Percentiles rank a stretch among this genome's conserved stretches.
Evolutionary conservation across 2,888 invertebrate genomes (phyloP).

Genomic region (Machimus atricapillus): DNA sequence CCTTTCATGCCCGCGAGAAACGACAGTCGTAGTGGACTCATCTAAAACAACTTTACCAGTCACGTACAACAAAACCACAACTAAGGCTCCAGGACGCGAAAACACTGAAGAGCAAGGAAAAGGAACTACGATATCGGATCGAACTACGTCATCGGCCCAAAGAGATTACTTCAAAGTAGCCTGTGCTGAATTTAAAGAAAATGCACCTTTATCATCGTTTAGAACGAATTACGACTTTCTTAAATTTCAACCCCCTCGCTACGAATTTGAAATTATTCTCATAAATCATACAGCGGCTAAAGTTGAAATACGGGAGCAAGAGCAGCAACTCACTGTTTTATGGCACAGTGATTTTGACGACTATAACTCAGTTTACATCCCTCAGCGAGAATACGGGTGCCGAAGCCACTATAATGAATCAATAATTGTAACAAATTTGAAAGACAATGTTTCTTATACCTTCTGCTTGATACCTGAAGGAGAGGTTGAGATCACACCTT

Average conservation of each 20-base stretch:
- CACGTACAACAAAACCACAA: background rate
- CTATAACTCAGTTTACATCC: background rate
- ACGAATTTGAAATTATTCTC: constrained; percentile 52
- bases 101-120: background rate
- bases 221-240: constrained; percentile 43
- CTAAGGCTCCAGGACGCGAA: background rate
- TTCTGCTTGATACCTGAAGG: constrained; percentile 54
- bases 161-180: background rate
- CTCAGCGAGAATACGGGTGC: constrained; percentile 24
- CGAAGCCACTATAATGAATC: constrained; percentile 8
- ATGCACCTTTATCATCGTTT: background rate
- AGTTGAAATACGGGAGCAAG: constrained; percentile 50
- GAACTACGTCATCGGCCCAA: constrained; percentile 44
- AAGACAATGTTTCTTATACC: constrained; percentile 54
- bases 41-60: background rate
- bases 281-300: constrained; percentile 50
- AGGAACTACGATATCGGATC: background rate
- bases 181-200: background rate
- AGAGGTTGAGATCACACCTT: constrained; percentile 52
- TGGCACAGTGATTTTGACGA: constrained; percentile 54
- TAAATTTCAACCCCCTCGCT: constrained; percentile 52
- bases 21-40: constrained; percentile 11
- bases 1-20: constrained; percentile 39
- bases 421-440: constrained; percentile 51
- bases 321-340: constrained; percentile 51